Evolutionary conservation across 2,113 vertebrate genomes (phyloP), one percentile per base, ranked within the genome.

Genomic region (Macquaria australasica): DNA sequence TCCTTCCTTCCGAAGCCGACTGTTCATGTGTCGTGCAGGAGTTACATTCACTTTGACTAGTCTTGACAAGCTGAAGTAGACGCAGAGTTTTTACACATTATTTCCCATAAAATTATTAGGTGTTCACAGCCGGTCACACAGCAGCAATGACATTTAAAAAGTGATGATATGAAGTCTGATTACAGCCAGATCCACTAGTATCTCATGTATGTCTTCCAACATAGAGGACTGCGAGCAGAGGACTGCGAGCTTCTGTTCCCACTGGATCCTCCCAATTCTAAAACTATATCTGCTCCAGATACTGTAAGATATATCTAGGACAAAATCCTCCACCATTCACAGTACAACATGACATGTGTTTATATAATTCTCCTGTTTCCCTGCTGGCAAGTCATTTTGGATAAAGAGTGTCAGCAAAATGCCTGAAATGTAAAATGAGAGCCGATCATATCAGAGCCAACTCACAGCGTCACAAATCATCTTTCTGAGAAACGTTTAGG

Each of bases 401-500:
- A 67, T 76, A 39, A 81, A 68, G 72, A 23, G 82, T 53, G 82
- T 87, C 82, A 84, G 88, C 68, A 3, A 87, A 88, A 87, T 92
- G 64, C 59, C 79, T 78, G 51, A 72, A 68, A 85, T 81, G 77
- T 87, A 69, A 88, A 87, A 79, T 18, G 77, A 92, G 39, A 48
- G 48, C 60, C 4, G 45, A n/a, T 74, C 12, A 1, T 51, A 3
- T 78, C 56, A 11, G 75, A 66, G 79, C 79, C 48, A 60, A 70
- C 5, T 23, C 18, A 5, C 69, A 34, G 76, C n/a, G 0, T 31
- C 68, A 58, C 67, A 80, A 80, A 85, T 91, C 81, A 67, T 74
- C 28, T 18, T 3, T 28, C 41, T 21, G 21, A 18, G 76, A 81
- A 25, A n/a, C 20, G 15, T 55, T 81, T 58, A 34, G 0, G 14